A percentile compares a stretch with the other conserved stretches of the same genome.
These are phyloP conservation scores for Caranx melampygus DNA, from an alignment of 2,113 vertebrate species.

Conservation along the genomic window DNA sequence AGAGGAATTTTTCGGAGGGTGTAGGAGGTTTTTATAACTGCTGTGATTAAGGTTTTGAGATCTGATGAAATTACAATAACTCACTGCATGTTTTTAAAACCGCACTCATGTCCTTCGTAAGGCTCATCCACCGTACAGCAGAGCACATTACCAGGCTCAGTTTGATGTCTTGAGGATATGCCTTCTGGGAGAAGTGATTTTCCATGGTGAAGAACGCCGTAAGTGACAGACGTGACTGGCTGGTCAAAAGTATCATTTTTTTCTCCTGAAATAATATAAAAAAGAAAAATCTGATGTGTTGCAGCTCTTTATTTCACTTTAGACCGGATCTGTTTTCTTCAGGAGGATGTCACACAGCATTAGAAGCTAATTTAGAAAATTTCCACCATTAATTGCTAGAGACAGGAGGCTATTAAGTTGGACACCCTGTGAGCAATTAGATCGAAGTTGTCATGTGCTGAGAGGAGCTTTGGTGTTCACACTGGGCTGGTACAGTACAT, in stretches of 20 bases:
- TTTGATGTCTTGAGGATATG: constrained; percentile 47
- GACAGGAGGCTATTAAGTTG: constrained; percentile 57
- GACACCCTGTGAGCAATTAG: constrained; percentile 66
- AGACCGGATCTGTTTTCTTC: constrained; percentile 47
- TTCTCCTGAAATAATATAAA: constrained; percentile 1
- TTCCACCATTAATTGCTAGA: constrained; percentile 65
- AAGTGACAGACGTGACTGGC: constrained; percentile 46
- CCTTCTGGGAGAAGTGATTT: constrained; percentile 44
- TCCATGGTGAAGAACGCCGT: neutral
- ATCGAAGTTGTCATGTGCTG: constrained; percentile 55
- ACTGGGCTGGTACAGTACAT: constrained; percentile 23
- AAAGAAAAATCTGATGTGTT: constrained; percentile 25
- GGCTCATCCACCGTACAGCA: constrained; percentile 34
- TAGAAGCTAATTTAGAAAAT: constrained; percentile 66
- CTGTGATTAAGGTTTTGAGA: constrained; percentile 58
- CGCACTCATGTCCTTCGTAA: constrained; percentile 23
- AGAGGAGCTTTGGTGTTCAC: constrained; percentile 26
- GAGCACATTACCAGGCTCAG: constrained; percentile 34
- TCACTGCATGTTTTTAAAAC: constrained; percentile 24
- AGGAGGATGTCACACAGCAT: constrained; percentile 60
- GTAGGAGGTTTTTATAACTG: constrained; percentile 46
- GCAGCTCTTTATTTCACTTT: constrained; percentile 27
- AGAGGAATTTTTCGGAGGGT: constrained; percentile 35
- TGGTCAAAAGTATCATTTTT: constrained; percentile 43
- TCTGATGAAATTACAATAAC: constrained; percentile 66